These are phyloP conservation scores for Yponomeuta evonymella DNA, from an alignment of 2,888 invertebrate genomes.

Conservation along the genomic window DNA sequence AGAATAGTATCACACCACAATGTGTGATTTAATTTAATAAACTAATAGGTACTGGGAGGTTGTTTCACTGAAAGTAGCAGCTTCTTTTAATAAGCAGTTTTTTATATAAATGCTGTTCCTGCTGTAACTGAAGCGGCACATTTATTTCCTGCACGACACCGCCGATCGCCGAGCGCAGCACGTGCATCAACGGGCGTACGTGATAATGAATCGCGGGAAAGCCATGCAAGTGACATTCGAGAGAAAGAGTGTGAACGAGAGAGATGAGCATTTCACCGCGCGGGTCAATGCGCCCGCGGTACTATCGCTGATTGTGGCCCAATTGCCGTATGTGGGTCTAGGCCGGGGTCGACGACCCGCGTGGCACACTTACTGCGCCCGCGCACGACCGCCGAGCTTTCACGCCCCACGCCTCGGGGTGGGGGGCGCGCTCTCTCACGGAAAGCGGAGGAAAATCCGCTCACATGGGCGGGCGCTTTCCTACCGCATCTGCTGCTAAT, in stretches of 20 bases:
- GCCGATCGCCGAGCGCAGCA: neutral
- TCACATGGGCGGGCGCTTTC: slow-evolving; percentile 33
- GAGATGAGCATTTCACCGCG: slow-evolving; percentile 73
- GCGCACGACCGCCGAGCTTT: slow-evolving; percentile 66
- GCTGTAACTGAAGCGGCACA: too few relatives aligned
- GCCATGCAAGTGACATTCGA: slow-evolving; percentile 53
- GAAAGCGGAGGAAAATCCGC: slow-evolving; percentile 59
- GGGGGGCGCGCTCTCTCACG: slow-evolving; percentile 37
- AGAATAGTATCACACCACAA: too few relatives aligned
- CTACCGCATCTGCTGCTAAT: slow-evolving; percentile 16
- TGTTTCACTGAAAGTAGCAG: too few relatives aligned
- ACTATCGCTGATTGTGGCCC: slow-evolving; percentile 76
- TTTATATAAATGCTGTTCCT: too few relatives aligned
- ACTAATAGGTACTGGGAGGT: too few relatives aligned
- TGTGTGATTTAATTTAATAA: too few relatives aligned
- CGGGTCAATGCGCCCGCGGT: slow-evolving; percentile 68
- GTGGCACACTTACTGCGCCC: slow-evolving; percentile 68
- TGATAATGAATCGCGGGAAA: slow-evolving; percentile 42
- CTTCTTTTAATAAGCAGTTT: too few relatives aligned
- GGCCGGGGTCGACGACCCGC: slow-evolving; percentile 76
- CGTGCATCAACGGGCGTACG: neutral
- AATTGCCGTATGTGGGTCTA: slow-evolving; percentile 75
- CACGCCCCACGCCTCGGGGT: slow-evolving; percentile 59
- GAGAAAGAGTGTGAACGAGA: slow-evolving; percentile 73
- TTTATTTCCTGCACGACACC: neutral